These are phyloP conservation scores for Grallaria varia DNA, from an alignment of 2,113 vertebrate genomes.

Conservation along the genomic window DNA sequence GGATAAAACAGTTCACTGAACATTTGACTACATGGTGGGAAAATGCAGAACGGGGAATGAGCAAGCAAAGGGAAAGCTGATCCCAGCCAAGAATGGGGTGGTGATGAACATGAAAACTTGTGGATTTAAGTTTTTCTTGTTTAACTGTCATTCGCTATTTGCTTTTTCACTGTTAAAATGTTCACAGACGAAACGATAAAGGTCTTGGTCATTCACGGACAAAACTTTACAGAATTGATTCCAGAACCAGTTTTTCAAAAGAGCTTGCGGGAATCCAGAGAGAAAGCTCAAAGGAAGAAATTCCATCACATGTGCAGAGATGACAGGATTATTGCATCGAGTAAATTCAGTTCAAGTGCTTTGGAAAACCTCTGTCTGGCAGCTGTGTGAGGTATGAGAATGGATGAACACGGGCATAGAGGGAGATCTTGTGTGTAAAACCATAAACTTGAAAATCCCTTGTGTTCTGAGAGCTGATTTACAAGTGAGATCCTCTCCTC, in stretches of 20 bases:
- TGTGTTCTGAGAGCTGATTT: background rate
- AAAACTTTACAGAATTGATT: background rate
- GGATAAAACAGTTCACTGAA: background rate
- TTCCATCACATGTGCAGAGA: background rate
- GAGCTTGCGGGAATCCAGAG: background rate
- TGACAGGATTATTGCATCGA: background rate
- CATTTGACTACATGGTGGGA: background rate
- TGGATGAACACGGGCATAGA: background rate
- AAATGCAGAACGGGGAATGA: background rate
- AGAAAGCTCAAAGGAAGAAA: background rate
- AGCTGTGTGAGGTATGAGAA: background rate
- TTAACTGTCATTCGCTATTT: background rate
- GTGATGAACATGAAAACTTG: background rate
- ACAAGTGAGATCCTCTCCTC: background rate
- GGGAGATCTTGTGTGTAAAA: background rate
- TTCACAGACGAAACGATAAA: background rate
- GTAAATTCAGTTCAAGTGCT: background rate
- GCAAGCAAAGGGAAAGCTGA: background rate
- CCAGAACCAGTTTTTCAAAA: background rate
- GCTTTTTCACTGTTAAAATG: background rate
- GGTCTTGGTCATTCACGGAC: background rate
- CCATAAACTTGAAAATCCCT: background rate
- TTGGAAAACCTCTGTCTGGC: background rate
- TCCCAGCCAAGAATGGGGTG: background rate
- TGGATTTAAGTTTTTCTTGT: background rate